These are phyloP conservation scores for Amblyraja radiata DNA, from an alignment of 2,797 vertebrate species.

Conservation along the genomic window DNA sequence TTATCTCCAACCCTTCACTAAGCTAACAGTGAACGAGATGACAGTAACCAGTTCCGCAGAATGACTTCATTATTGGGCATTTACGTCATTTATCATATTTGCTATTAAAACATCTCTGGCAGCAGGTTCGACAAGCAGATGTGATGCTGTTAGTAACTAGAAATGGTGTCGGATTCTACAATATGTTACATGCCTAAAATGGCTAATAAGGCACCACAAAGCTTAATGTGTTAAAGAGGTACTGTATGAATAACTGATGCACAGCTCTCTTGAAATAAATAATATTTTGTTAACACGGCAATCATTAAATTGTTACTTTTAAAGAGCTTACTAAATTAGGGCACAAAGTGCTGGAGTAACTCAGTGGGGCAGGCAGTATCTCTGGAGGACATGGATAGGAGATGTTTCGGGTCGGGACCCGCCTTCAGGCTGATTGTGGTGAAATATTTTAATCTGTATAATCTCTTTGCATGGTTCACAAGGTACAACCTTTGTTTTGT, in stretches of 20 bases:
- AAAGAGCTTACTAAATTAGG: neutral
- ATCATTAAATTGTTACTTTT: neutral
- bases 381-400: no score
- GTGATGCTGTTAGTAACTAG: slow-evolving; percentile 11
- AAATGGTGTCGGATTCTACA: neutral
- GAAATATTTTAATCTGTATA: no score
- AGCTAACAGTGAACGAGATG: neutral
- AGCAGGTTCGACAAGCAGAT: neutral
- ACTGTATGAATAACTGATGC: neutral
- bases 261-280: neutral
- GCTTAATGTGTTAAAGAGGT: neutral
- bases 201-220: neutral
- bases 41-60: neutral
- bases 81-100: slow-evolving; percentile 9
- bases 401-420: no score
- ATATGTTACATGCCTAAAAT: slow-evolving; percentile 29
- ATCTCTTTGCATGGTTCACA: no score
- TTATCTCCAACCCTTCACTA: neutral
- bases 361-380: no score
- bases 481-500: no score
- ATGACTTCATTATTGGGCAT: slow-evolving; percentile 30
- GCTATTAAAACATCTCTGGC: slow-evolving; percentile 9
- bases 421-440: no score
- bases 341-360: no score
- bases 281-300: neutral